Conservation (phyloP, 2,113 vertebrate genomes). For the Ibidorhyncha struthersii region DNA sequence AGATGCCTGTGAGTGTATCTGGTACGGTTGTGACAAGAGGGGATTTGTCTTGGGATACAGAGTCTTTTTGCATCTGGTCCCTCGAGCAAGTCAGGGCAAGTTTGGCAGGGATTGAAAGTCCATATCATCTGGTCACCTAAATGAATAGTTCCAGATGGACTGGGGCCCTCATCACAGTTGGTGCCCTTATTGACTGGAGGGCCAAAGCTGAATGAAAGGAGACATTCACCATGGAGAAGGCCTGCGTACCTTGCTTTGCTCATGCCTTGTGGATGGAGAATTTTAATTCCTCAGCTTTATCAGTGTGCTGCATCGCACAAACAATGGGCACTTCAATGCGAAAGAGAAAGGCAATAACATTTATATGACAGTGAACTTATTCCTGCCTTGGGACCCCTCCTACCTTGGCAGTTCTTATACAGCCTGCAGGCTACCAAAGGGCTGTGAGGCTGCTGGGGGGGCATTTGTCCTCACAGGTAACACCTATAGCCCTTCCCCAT, state of each 20-base stretch:
- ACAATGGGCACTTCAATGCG: not conserved
- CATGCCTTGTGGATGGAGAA: not conserved
- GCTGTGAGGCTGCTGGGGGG: not conserved
- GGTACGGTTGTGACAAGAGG: conserved; percentile 19
- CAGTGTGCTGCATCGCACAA: not conserved
- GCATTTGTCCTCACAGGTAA: not conserved
- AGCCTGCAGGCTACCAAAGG: not conserved
- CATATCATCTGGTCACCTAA: conserved; percentile 54
- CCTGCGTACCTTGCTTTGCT: not conserved
- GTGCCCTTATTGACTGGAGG: conserved; percentile 12
- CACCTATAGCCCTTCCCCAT: not conserved
- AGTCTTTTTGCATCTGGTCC: conserved; percentile 32
- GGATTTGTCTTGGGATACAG: conserved; percentile 44
- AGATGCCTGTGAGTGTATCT: not conserved
- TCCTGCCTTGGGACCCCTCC: not conserved
- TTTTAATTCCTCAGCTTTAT: conserved; percentile 22
- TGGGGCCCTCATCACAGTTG: conserved; percentile 56
- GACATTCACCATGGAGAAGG: not conserved
- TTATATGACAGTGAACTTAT: not conserved
- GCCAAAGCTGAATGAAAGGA: conserved; percentile 18
- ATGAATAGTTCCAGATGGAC: conserved; percentile 64
- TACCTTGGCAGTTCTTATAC: not conserved
- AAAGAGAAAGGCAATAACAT: not conserved
- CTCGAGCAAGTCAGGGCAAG: conserved; percentile 33
- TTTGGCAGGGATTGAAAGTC: conserved; percentile 63